Percentiles rank a stretch among this genome's conserved stretches.
phyloP scores from a whole-genome alignment of 2,888 invertebrate species.

The Micropterix aruncella region DNA sequence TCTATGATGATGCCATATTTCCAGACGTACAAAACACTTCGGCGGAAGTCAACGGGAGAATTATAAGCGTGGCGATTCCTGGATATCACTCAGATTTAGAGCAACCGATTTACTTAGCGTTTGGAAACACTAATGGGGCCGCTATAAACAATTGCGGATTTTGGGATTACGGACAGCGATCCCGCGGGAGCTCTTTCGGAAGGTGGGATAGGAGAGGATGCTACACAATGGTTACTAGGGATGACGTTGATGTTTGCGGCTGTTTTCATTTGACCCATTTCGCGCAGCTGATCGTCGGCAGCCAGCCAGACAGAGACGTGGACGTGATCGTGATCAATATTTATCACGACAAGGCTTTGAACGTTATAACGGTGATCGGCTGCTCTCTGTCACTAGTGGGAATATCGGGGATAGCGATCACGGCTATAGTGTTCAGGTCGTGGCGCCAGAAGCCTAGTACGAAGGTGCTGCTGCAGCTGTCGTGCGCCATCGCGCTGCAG shows the following conservation, averaged over 20 bases:
- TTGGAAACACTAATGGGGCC: slow-evolving; percentile 17
- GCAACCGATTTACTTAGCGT: slow-evolving; percentile 37
- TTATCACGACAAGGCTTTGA: slow-evolving; percentile 30
- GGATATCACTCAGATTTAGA: slow-evolving; percentile 39
- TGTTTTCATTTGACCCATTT: slow-evolving; percentile 47
- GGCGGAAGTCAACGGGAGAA: slow-evolving; percentile 27
- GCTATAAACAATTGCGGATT: slow-evolving; percentile 30
- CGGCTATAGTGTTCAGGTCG: slow-evolving; percentile 39
- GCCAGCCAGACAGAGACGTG: slow-evolving; percentile 9
- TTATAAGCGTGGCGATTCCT: slow-evolving; percentile 46
- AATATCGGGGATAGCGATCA: slow-evolving; percentile 40
- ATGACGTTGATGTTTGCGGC: slow-evolving; percentile 24
- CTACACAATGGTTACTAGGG: slow-evolving; percentile 19
- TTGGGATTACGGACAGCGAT: slow-evolving; percentile 36
- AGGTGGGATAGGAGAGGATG: slow-evolving; percentile 44
- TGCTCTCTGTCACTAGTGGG: slow-evolving; percentile 43
- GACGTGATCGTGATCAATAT: slow-evolving; percentile 13
- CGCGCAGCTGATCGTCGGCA: slow-evolving; percentile 30
- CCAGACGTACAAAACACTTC: slow-evolving; percentile 25
- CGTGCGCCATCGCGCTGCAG: slow-evolving; percentile 44
- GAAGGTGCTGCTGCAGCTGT: slow-evolving; percentile 49
- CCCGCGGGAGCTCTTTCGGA: slow-evolving; percentile 16
- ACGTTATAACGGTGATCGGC: slow-evolving; percentile 42
- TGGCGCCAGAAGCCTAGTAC: slow-evolving; percentile 50
- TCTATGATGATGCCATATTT: slow-evolving; percentile 38